Conservation (phyloP, 2,797 vertebrate genomes). For the Numenius phaeopus region DNA sequence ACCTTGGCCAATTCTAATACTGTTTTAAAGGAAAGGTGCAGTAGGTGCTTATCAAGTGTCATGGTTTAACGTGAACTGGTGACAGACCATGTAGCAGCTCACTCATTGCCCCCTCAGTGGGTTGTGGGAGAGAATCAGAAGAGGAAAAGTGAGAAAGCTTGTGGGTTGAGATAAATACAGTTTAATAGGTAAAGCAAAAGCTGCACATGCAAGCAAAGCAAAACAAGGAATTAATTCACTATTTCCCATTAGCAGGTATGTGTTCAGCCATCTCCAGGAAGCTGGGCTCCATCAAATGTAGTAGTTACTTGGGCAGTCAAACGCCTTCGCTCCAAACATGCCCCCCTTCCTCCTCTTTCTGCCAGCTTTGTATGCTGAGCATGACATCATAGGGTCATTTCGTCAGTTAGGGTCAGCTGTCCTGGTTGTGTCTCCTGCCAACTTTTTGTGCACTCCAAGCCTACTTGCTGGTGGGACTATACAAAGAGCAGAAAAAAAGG, state of each 20-base stretch:
- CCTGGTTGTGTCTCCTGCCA: not conserved
- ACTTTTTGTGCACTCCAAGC: not conserved
- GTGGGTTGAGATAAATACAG: not conserved
- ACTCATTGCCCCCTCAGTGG: not conserved
- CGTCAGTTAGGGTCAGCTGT: not conserved
- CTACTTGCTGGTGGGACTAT: not conserved
- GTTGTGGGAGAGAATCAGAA: not conserved
- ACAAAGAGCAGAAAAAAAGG: not conserved
- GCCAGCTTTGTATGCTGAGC: not conserved
- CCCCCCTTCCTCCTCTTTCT: not conserved
- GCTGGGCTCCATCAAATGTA: not conserved
- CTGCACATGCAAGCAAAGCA: not conserved
- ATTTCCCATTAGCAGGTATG: not conserved
- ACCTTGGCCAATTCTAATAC: not conserved
- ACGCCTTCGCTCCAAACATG: not conserved
- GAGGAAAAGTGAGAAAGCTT: not conserved
- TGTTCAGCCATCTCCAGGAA: not conserved
- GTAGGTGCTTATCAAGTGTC: not conserved
- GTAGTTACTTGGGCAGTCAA: not conserved
- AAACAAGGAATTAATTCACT: not conserved
- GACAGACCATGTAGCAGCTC: not conserved
- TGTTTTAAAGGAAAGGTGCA: not conserved
- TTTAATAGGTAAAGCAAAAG: not conserved
- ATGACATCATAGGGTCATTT: not conserved
- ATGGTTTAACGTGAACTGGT: not conserved